phyloP scores from a whole-genome alignment of 2,888 invertebrate species.

The Andrena fulva region DNA sequence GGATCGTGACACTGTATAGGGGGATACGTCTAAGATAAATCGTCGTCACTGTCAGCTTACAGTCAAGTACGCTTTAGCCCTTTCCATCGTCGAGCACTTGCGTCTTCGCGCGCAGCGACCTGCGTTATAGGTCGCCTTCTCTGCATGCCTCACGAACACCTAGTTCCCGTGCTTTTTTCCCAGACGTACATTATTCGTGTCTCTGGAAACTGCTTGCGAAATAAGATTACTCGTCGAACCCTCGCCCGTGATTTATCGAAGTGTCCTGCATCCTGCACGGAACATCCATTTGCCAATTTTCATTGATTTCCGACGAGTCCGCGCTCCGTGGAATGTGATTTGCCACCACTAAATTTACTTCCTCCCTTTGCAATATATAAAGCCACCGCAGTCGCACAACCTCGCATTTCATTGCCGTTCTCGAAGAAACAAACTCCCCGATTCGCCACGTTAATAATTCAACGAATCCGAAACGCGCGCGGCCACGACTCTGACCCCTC shows the following conservation, averaged over 20 bases:
- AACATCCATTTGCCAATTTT: too few species aligned
- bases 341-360: too few species aligned
- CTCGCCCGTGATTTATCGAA: too few species aligned
- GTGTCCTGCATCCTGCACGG: too few species aligned
- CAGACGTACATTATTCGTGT: not conserved
- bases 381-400: not conserved
- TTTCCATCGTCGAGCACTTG: constrained; percentile 53
- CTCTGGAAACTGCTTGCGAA: not conserved
- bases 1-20: constrained; percentile 67
- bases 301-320: too few species aligned
- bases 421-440: not conserved
- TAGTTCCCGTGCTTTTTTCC: not conserved
- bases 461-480: not conserved
- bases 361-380: too few species aligned
- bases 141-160: constrained; percentile 29
- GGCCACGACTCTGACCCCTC: not conserved
- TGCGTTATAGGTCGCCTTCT: constrained; percentile 33
- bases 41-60: constrained; percentile 73
- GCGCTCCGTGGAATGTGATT: too few species aligned
- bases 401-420: too few species aligned
- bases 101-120: constrained; percentile 22
- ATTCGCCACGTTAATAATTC: not conserved
- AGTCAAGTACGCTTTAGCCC: constrained; percentile 60
- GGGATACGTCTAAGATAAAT: constrained; percentile 76
- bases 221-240: too few species aligned